Percentiles rank a stretch among this genome's conserved stretches.
Evolutionary conservation across 2,888 invertebrate genomes (phyloP).

Genomic region (Spodoptera picta): DNA sequence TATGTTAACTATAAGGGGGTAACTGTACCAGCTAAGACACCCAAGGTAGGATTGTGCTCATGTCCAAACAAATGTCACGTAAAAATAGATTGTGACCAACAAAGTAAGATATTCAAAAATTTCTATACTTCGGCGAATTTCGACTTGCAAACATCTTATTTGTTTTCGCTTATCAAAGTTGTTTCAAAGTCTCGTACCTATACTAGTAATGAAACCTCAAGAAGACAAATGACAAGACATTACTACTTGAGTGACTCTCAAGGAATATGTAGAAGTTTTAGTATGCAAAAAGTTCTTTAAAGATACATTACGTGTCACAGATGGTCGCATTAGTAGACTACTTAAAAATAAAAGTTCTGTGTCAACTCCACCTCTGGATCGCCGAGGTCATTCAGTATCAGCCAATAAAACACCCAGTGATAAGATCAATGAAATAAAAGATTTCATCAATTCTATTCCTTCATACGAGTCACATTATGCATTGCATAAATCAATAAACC

Average conservation of each 20-base stretch:
- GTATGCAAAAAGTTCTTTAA: too few relatives aligned
- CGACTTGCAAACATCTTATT: constrained; percentile 31
- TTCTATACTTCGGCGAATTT: constrained; percentile 24
- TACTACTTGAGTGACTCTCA: neutral
- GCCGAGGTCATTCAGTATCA: too few relatives aligned
- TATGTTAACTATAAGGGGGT: constrained; percentile 4
- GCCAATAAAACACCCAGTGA: constrained; percentile 1
- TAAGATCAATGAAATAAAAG: neutral
- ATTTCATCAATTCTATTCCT: too few relatives aligned
- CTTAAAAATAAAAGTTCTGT: too few relatives aligned
- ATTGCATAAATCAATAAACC: too few relatives aligned
- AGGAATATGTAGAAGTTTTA: too few relatives aligned
- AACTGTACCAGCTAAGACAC: constrained; percentile 11
- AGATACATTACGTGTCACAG: too few relatives aligned
- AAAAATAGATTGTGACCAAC: constrained; percentile 5
- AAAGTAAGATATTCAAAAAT: constrained; percentile 14
- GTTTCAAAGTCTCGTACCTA: too few relatives aligned
- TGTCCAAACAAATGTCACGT: constrained; percentile 3
- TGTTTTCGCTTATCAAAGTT: constrained; percentile 33
- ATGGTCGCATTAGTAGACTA: too few relatives aligned
- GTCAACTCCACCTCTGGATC: too few relatives aligned
- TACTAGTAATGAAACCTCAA: constrained; percentile 26
- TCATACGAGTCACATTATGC: too few relatives aligned
- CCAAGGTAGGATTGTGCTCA: constrained; percentile 10
- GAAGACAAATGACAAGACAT: constrained; percentile 19